Conservation (phyloP, 2,113 vertebrate genomes). For the Ceratotherium simum region DNA sequence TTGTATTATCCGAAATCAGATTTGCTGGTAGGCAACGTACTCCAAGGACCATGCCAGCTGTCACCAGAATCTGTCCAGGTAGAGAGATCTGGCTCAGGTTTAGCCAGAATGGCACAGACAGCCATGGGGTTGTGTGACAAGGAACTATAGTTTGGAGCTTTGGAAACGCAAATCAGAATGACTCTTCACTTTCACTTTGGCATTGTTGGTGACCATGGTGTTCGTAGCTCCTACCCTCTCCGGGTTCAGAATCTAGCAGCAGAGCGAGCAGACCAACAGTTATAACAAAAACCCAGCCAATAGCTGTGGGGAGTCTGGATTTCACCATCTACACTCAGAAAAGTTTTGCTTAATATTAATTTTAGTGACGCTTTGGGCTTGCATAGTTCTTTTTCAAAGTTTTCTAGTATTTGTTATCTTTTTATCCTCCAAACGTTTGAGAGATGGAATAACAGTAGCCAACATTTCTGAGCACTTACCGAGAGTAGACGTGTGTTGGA, state of each 20-base stretch:
- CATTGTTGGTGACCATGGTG: not conserved
- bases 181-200: not conserved
- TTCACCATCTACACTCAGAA: not conserved
- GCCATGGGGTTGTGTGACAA: not conserved
- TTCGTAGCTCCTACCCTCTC: not conserved
- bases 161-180: not conserved
- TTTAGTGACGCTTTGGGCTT: not conserved
- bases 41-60: not conserved
- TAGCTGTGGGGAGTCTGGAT: not conserved
- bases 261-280: not conserved
- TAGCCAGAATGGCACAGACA: not conserved
- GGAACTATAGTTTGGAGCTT: not conserved
- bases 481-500: not conserved
- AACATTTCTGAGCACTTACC: not conserved
- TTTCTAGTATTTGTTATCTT: not conserved
- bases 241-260: not conserved
- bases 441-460: not conserved
- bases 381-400: not conserved
- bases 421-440: not conserved
- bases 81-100: not conserved
- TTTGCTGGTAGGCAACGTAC: not conserved
- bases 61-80: not conserved
- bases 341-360: not conserved
- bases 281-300: not conserved
- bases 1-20: not conserved